These are phyloP conservation scores for Alligator sinensis DNA, from an alignment of 2,113 vertebrate genomes.

Conservation along the genomic window DNA sequence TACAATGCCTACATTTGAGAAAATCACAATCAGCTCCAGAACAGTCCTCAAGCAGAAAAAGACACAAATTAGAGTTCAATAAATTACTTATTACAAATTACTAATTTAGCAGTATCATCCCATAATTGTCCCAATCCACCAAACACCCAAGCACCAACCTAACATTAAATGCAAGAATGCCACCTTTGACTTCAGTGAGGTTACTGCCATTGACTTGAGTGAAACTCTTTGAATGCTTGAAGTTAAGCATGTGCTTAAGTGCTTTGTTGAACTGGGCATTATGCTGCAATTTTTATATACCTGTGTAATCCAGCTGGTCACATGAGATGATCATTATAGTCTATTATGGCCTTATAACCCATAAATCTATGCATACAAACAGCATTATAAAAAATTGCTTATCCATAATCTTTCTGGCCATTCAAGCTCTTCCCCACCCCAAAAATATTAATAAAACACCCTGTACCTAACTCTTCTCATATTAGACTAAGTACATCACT, in stretches of 20 bases:
- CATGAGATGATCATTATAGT: slow-evolving; percentile 70
- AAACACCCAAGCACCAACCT: slow-evolving; percentile 62
- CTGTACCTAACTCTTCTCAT: slow-evolving; percentile 68
- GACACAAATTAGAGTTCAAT: slow-evolving; percentile 69
- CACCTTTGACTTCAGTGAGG: slow-evolving; percentile 70
- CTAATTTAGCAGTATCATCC: slow-evolving; percentile 71
- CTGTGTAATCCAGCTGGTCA: slow-evolving; percentile 71
- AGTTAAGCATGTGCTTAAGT: slow-evolving; percentile 69
- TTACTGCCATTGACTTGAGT: slow-evolving; percentile 66
- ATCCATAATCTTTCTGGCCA: slow-evolving; percentile 58
- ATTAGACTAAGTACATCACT: slow-evolving; percentile 69
- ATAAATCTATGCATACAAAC: slow-evolving; percentile 74
- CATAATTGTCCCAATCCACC: slow-evolving; percentile 62
- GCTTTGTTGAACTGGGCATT: slow-evolving; percentile 73
- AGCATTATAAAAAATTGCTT: slow-evolving; percentile 67
- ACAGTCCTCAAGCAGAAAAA: slow-evolving; percentile 66
- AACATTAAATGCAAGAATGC: slow-evolving; percentile 71
- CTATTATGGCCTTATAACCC: slow-evolving; percentile 70
- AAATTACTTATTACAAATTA: slow-evolving; percentile 73
- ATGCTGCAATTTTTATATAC: slow-evolving; percentile 70
- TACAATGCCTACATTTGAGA: slow-evolving; percentile 70
- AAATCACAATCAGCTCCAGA: slow-evolving; percentile 68
- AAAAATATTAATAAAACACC: slow-evolving; percentile 74
- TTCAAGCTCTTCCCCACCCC: slow-evolving; percentile 69
- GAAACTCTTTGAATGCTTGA: slow-evolving; percentile 63